Conservation (phyloP, 2,888 invertebrate genomes). For the Neuroscelio doddi region DNA sequence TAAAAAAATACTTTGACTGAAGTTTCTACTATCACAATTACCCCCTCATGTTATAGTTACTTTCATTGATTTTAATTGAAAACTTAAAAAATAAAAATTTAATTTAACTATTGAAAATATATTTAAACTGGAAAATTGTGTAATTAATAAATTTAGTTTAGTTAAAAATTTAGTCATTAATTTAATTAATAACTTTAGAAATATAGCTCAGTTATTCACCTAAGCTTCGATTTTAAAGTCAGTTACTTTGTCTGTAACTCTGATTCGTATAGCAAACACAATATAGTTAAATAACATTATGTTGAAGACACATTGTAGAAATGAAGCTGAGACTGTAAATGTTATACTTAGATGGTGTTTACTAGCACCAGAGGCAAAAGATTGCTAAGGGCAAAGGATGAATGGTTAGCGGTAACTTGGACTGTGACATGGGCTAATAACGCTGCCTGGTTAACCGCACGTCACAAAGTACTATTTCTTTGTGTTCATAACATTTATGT, state of each 20-base stretch:
- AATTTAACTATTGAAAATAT: too few relatives aligned
- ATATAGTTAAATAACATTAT: constrained; percentile 40
- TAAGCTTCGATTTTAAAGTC: constrained; percentile 30
- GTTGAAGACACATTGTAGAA: constrained; percentile 40
- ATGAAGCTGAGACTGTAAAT: constrained; percentile 40
- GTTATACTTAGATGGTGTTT: constrained; percentile 35
- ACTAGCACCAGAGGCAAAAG: constrained; percentile 34
- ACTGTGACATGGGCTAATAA: constrained; percentile 43
- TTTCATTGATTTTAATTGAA: too few relatives aligned
- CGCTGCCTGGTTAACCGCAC: constrained; percentile 29
- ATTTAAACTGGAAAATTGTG: too few relatives aligned
- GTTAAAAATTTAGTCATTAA: not conserved
- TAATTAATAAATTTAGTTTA: too few relatives aligned
- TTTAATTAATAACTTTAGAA: constrained; percentile 11
- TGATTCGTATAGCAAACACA: constrained; percentile 40
- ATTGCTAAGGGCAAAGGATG: constrained; percentile 33
- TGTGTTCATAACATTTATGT: constrained; percentile 2
- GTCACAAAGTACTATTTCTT: constrained; percentile 2
- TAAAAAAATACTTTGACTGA: too few relatives aligned
- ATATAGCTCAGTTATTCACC: constrained; percentile 28
- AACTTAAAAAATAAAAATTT: too few relatives aligned
- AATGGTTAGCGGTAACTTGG: constrained; percentile 33
- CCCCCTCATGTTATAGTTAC: too few relatives aligned
- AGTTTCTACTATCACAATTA: too few relatives aligned
- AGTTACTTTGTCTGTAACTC: constrained; percentile 23